phyloP scores from a whole-genome alignment of 2,113 vertebrate genomes.

The Hiodon alosoides region DNA sequence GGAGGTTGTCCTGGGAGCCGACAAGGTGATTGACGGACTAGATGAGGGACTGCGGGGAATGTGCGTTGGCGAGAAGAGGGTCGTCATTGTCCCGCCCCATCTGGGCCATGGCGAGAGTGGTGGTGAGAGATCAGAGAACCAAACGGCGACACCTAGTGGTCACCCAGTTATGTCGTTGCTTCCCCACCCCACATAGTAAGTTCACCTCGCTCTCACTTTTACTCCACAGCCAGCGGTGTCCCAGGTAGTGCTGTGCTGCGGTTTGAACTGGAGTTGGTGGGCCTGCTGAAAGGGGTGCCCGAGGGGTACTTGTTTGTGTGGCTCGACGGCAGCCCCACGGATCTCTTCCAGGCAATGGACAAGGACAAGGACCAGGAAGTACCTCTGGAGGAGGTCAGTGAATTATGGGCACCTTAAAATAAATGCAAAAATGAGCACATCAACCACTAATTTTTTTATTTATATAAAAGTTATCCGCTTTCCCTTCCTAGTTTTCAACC shows the following conservation, averaged over 20 bases:
- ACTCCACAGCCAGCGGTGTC: conserved; percentile 71
- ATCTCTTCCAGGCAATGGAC: conserved; percentile 78
- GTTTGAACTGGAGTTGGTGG: conserved; percentile 84
- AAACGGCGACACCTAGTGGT: neutral
- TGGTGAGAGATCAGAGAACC: conserved; percentile 62
- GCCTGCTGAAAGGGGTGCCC: conserved; percentile 78
- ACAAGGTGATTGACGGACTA: conserved; percentile 87
- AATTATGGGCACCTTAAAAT: neutral
- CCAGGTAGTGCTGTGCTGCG: conserved; percentile 85
- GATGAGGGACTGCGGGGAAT: conserved; percentile 78
- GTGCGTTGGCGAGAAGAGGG: conserved; percentile 81
- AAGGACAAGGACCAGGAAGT: conserved; percentile 76
- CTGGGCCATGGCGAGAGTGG: conserved; percentile 84
- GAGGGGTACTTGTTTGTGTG: conserved; percentile 92
- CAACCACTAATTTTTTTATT: neutral
- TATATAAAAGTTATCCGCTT: neutral
- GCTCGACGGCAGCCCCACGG: conserved; percentile 68
- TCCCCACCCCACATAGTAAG: neutral
- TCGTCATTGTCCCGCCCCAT: conserved; percentile 80
- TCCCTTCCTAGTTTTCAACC: conserved; percentile 70
- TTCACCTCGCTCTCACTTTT: neutral
- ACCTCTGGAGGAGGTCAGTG: conserved; percentile 72
- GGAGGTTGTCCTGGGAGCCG: conserved; percentile 72
- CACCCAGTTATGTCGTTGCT: neutral
- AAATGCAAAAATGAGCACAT: neutral